These are phyloP conservation scores for Brachystomella parvula DNA, from an alignment of 1,140 invertebrate species.

Conservation along the genomic window DNA sequence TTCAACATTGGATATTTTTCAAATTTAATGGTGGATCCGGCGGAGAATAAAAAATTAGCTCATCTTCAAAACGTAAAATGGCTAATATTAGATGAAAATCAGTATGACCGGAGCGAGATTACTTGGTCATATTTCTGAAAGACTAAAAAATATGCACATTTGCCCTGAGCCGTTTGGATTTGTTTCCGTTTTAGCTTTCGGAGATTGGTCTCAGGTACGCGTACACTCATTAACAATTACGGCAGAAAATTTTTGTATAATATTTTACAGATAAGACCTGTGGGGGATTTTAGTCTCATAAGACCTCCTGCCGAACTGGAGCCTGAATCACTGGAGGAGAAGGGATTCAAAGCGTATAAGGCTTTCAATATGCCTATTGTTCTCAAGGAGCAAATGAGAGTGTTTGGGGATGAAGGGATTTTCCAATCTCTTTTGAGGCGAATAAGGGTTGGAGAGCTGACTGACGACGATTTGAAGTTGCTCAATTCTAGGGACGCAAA, in stretches of 20 bases:
- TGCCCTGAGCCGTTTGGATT: not conserved
- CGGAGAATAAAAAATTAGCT: not conserved
- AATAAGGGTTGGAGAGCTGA: not conserved
- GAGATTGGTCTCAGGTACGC: too few relatives aligned
- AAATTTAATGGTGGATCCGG: not conserved
- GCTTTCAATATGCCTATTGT: not conserved
- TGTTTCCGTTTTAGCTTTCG: too few relatives aligned
- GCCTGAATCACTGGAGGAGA: not conserved
- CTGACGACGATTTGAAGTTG: not conserved
- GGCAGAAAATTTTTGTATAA: too few relatives aligned
- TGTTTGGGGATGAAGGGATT: not conserved
- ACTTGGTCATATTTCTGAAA: not conserved
- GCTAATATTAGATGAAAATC: not conserved
- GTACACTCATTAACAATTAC: too few relatives aligned
- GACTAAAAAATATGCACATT: not conserved
- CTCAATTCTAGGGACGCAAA: not conserved
- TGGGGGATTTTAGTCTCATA: not conserved
- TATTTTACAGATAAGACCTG: not conserved
- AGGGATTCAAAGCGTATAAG: not conserved
- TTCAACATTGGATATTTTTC: not conserved
- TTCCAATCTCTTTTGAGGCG: not conserved
- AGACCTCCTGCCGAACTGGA: too few relatives aligned
- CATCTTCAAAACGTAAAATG: not conserved
- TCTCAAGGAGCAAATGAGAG: not conserved
- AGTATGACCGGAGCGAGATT: not conserved